Percentiles rank a stretch among this genome's conserved stretches.
Evolutionary conservation across 2,888 invertebrate genomes (phyloP).

Genomic region (Baccha elongata): DNA sequence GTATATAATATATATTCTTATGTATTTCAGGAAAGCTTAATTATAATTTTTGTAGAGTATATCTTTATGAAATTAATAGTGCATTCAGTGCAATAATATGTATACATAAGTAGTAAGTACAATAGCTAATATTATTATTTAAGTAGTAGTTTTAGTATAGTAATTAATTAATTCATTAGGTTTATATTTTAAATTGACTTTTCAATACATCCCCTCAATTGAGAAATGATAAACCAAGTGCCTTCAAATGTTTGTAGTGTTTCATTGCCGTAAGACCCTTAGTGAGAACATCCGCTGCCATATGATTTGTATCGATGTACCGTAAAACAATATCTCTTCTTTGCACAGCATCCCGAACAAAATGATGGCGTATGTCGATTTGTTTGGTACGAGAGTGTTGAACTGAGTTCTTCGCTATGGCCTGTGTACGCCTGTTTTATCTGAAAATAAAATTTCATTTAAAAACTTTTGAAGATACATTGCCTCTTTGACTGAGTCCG

Average conservation of each 20-base stretch:
- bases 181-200: background rate
- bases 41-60: no score
- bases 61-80: no score
- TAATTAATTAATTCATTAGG: no score
- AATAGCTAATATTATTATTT: no score
- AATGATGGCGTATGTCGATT: slow-evolving; percentile 5
- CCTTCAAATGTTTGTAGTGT: slow-evolving; percentile 14
- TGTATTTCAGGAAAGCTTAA: no score
- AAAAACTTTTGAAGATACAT: slow-evolving; percentile 23
- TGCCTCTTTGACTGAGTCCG: slow-evolving; percentile 18
- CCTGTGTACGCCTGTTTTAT: slow-evolving; percentile 16
- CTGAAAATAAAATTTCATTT: background rate
- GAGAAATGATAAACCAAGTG: slow-evolving; percentile 8
- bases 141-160: background rate
- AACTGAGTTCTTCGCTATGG: slow-evolving; percentile 23
- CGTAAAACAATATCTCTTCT: background rate
- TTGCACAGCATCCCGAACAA: slow-evolving; percentile 8
- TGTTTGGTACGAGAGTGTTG: slow-evolving; percentile 16
- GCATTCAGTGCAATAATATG: no score
- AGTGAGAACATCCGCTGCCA: slow-evolving; percentile 3
- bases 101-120: no score
- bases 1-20: no score
- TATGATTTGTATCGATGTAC: slow-evolving; percentile 1
- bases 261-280: slow-evolving; percentile 4
- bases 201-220: background rate